Evolutionary conservation across 2,797 vertebrate genomes (phyloP), one percentile per base, ranked within the genome.

Genomic region (Catamblyrhynchus diadema): DNA sequence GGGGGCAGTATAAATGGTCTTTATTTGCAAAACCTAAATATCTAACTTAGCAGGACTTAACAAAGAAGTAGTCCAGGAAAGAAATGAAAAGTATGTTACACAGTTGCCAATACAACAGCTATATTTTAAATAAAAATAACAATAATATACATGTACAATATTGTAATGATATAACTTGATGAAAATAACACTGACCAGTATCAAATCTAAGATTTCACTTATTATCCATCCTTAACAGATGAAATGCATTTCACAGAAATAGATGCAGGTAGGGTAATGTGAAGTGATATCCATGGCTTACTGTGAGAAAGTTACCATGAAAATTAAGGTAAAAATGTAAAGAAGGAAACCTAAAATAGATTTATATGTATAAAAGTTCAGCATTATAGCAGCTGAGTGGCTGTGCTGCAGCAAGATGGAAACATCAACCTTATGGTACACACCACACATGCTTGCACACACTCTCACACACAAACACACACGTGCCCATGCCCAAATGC

Each of bases 41-140:
- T 71, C 77, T 67, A 57, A 78, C 61, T 81, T 82, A 87, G 70
- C 50, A 91, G 50, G 39, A 50, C 64, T 92, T 69, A 94, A 70
- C 18, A 74, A 88, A 83, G 62, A 77, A 54, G 88, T 81, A 96
- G 80, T 72, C 37, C 24, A 78, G 37, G 42, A 84, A 82, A 81
- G 77, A 90, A 90, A 80, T 18, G 39, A 84, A 93, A 97, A 74
- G 21, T 54, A 88, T 69, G 75, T 82, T 93, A 96, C 83, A 88
- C 5, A 28, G n/a, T 66, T 81, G 39, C 39, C 48, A 73, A 73
- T 73, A 91, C 14, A 77, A 67, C 21, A 91, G 48, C 53, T 95
- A 73, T 67, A 93, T 90, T 78, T 96, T 95, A 96, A 97, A 94
- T 80, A 91, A 47, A 91, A 95, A 82, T 74, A 81, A 88, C 84